A percentile compares a stretch with the other conserved stretches of the same genome.
Conservation (phyloP, 2,797 vertebrate species). For the Bradypus variegatus region DNA sequence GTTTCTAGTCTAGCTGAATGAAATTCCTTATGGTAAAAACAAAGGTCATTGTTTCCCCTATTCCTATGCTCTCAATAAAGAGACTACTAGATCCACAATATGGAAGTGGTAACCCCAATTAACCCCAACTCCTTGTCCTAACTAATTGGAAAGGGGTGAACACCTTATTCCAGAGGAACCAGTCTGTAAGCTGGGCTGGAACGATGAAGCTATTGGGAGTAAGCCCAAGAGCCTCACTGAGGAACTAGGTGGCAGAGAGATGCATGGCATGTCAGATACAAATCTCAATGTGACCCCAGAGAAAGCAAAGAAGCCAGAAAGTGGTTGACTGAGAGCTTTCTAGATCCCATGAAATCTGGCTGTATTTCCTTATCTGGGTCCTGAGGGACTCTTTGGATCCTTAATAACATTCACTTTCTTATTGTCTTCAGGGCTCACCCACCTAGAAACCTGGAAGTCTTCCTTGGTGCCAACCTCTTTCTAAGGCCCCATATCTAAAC, state of each 20-base stretch:
- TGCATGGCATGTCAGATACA: no score
- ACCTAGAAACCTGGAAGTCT: not conserved
- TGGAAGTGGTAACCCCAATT: not conserved
- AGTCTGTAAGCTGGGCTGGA: not conserved
- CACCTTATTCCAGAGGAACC: no score
- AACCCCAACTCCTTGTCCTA: not conserved
- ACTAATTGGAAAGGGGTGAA: not conserved
- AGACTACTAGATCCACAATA: no score
- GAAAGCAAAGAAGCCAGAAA: not conserved
- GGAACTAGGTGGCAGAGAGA: not conserved
- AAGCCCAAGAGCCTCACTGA: no score
- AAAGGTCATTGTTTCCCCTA: no score
- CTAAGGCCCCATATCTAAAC: not conserved
- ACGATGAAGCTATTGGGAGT: accelerated
- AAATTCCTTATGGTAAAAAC: not conserved
- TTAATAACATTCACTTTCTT: not conserved
- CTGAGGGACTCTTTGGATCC: not conserved
- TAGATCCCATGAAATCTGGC: no score
- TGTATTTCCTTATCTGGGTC: no score
- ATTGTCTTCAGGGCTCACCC: not conserved
- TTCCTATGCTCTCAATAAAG: not conserved
- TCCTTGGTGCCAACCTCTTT: not conserved
- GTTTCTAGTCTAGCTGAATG: not conserved
- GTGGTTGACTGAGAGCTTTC: not conserved
- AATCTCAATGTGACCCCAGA: not conserved